Percentiles rank a stretch among this genome's conserved stretches.
These are phyloP conservation scores for Napeogenes sylphis DNA, from an alignment of 2,888 invertebrate species.

Conservation along the genomic window DNA sequence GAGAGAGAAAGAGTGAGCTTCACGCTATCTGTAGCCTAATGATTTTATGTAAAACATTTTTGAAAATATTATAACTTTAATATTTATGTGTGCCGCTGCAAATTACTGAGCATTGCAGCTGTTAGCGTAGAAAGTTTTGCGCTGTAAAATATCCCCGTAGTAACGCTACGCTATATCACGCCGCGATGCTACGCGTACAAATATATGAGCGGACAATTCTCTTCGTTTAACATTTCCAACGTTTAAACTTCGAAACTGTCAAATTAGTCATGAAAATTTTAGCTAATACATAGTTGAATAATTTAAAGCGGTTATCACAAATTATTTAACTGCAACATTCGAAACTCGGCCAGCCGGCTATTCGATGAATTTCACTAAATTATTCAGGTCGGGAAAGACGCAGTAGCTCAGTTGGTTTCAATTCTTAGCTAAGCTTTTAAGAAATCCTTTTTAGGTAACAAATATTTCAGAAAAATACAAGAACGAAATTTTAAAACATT, in stretches of 20 bases:
- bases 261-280: constrained; percentile 53
- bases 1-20: too few relatives aligned
- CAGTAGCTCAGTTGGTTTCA: constrained; percentile 51
- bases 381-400: constrained; percentile 71
- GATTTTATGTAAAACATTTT: constrained; percentile 1
- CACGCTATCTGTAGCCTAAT: too few relatives aligned
- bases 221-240: constrained; percentile 31
- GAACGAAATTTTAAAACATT: too few relatives aligned
- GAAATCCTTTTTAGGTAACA: background rate
- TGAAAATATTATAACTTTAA: constrained; percentile 21
- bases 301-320: constrained; percentile 71
- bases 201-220: constrained; percentile 30
- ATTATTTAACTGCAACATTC: constrained; percentile 72
- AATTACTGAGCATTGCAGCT: constrained; percentile 44
- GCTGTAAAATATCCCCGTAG: constrained; percentile 49
- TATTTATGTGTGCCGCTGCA: constrained; percentile 24
- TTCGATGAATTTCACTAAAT: constrained; percentile 66
- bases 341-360: constrained; percentile 65
- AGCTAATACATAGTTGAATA: constrained; percentile 55
- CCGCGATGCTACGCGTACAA: constrained; percentile 23
- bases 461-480: too few relatives aligned
- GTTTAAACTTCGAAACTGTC: constrained; percentile 42
- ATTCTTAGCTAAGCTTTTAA: background rate
- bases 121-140: constrained; percentile 57
- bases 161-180: constrained; percentile 26